Evolutionary conservation across 1,140 invertebrate genomes (phyloP).

Genomic region (Carcinoscorpius rotundicauda): DNA sequence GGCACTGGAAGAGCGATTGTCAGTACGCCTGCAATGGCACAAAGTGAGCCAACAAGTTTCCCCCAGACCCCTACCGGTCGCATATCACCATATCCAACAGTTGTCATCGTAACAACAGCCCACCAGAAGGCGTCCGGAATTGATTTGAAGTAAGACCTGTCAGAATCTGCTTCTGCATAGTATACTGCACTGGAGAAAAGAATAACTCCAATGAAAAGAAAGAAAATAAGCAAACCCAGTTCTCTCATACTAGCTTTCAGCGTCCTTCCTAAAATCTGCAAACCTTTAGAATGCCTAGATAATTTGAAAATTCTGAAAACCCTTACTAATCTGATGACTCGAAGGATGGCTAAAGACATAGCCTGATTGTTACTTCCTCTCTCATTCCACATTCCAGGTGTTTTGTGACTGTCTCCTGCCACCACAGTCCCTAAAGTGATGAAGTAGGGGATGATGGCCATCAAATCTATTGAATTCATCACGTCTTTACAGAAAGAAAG

Average conservation of each 20-base stretch:
- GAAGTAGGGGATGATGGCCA: conserved; percentile 99
- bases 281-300: conserved; percentile 91
- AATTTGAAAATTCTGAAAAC: conserved; percentile 99
- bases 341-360: conserved; percentile 93
- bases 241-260: conserved; percentile 99
- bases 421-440: conserved; percentile 96
- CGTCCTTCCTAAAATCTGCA: conserved; percentile 95
- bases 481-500: conserved; percentile 97
- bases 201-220: conserved; percentile 97
- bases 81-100: conserved; percentile 97
- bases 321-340: conserved; percentile 92
- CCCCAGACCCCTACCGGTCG: conserved; percentile 96
- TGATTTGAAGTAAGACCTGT: conserved; percentile 92
- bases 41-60: conserved; percentile 95
- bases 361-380: conserved; percentile 56
- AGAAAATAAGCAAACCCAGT: conserved; percentile 99
- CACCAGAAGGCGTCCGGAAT: conserved; percentile 99
- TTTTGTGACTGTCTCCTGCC: conserved; percentile 59
- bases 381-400: conserved; percentile 15
- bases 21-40: conserved; percentile 97
- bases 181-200: conserved; percentile 97
- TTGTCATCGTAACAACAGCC: conserved; percentile 98
- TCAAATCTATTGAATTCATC: conserved; percentile 99
- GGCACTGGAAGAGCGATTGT: conserved; percentile 97
- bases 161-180: conserved; percentile 93